Evolutionary conservation across 2,113 vertebrate genomes (phyloP), one percentile per base, ranked within the genome.

Genomic region (Proteles cristata): DNA sequence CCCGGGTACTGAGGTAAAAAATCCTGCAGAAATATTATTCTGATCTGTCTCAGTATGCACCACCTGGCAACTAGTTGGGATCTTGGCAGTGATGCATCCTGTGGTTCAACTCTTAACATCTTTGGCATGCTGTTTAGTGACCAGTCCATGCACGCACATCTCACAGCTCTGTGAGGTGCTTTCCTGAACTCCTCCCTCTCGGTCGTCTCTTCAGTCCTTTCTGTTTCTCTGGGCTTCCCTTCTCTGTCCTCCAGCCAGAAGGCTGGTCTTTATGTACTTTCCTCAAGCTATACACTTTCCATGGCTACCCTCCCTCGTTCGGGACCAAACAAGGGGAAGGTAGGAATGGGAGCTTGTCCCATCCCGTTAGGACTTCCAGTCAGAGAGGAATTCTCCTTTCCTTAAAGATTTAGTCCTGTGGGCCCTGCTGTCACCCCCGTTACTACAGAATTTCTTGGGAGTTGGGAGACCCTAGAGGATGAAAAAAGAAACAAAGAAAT

Each of bases 301-400:
- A n/a, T 33, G 11, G 66, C 7, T 19, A n/a, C 50, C 39, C 39
- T 21, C 3, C 7, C 33, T 16, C 43, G 17, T 25, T n/a, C 21
- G 53, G 71, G 26, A 7, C 50, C 69, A 63, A 50, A 17, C 1
- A 77, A 10, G 1, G 10, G 48, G 35, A 48, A 55, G 28, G 55
- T 5, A 43, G 4, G 28, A 89, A 19, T 53, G 0, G 15, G 10
- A n/a, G 2, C 21, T 79, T 35, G 7, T 43, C 6, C 0, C 3
- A 12, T 28, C 12, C 9, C 23, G 2, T 45, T 50, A 73, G 48
- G 26, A 80, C 25, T 10, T 58, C 19, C 43, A 50, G 16, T 45
- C 25, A 25, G 21, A 74, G 31, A 26, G 19, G 7, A 48, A 11
- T 8, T 65, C 68, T 2, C 61, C 23, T 84, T 69, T 90, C 35